Evolutionary conservation across 2,797 vertebrate genomes (phyloP).

Genomic region (Microctenopoma stevenorrisi): DNA sequence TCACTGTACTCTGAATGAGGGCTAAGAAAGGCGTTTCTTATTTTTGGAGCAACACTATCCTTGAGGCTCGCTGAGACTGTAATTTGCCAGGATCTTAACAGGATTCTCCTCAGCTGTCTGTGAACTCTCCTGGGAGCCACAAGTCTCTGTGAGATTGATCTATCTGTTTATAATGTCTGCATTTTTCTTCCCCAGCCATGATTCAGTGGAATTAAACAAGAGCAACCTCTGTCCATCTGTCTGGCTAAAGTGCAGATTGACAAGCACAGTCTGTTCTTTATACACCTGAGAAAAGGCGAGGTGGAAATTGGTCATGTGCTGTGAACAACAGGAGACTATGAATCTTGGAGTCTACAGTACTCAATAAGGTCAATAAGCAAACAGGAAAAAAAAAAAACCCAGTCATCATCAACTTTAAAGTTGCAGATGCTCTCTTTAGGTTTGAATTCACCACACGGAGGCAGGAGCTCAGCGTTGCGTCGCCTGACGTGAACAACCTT

Average conservation of each 20-base stretch:
- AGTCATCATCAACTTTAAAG: constrained; percentile 19
- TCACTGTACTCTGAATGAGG: constrained; percentile 47
- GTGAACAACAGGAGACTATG: constrained; percentile 12
- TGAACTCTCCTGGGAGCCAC: constrained; percentile 51
- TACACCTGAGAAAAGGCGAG: constrained; percentile 49
- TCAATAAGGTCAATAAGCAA: constrained; percentile 7
- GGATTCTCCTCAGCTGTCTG: constrained; percentile 59
- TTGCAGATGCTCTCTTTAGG: constrained; percentile 3
- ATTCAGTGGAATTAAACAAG: constrained; percentile 72
- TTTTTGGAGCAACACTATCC: constrained; percentile 48
- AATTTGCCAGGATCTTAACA: constrained; percentile 58
- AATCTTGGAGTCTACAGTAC: neutral
- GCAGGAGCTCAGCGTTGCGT: constrained; percentile 10
- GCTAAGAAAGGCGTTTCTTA: constrained; percentile 36
- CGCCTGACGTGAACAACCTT: constrained; percentile 11
- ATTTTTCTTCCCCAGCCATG: constrained; percentile 56
- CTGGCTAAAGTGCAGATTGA: constrained; percentile 63
- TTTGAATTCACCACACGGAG: constrained; percentile 28
- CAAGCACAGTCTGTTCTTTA: constrained; percentile 67
- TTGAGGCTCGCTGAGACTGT: constrained; percentile 46
- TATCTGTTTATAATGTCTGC: constrained; percentile 58
- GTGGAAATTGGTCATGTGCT: constrained; percentile 49
- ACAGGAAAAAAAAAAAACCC: neutral
- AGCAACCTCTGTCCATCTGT: constrained; percentile 68
- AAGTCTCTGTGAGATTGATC: constrained; percentile 57